Conservation (phyloP, 2,113 vertebrate genomes). For the Petaurus breviceps region DNA sequence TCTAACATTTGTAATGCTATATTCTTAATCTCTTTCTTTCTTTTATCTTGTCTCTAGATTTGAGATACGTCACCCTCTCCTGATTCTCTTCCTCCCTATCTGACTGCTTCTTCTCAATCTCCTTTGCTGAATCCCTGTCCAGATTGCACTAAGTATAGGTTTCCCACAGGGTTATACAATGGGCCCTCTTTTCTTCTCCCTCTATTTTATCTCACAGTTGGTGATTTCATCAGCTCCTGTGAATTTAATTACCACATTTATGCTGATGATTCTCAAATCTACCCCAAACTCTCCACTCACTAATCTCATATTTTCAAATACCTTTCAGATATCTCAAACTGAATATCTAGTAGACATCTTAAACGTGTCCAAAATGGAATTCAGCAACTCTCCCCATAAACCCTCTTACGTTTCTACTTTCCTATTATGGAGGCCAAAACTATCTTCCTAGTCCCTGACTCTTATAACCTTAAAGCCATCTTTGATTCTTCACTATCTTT, state of each 20-base stretch:
- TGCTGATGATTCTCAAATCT: background rate
- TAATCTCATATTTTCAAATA: background rate
- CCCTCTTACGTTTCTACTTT: background rate
- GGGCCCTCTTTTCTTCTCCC: background rate
- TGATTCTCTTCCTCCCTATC: background rate
- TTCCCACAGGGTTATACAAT: background rate
- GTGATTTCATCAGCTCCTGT: background rate
- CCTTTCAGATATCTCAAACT: background rate
- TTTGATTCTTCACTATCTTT: background rate
- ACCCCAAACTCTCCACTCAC: background rate
- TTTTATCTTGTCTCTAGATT: background rate
- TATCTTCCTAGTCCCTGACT: background rate
- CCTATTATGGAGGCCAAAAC: background rate
- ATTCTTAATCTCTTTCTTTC: background rate
- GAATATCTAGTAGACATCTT: background rate
- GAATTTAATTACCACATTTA: background rate
- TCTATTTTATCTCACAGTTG: background rate
- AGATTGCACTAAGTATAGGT: background rate
- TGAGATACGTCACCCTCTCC: background rate
- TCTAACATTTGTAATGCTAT: background rate
- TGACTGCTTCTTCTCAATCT: background rate
- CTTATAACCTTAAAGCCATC: background rate
- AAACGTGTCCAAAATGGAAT: background rate
- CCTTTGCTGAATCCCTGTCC: background rate
- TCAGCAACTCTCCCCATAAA: background rate